These are phyloP conservation scores for Drosophila atroscutellata DNA, from an alignment of 2,888 invertebrate species.

Conservation along the genomic window DNA sequence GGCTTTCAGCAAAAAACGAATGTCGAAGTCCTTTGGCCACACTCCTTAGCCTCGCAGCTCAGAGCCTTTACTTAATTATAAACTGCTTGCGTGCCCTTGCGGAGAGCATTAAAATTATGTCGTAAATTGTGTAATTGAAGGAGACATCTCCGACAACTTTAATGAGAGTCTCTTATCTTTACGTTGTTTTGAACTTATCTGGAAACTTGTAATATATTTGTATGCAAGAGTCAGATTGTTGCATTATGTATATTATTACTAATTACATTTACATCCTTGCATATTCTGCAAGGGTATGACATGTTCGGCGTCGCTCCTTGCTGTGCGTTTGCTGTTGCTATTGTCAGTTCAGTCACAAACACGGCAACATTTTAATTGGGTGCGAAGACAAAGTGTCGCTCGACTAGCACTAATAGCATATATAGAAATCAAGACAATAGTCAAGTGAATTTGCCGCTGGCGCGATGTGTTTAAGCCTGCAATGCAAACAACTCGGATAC, in stretches of 20 bases:
- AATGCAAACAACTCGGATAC: constrained; percentile 63
- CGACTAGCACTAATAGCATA: constrained; percentile 71
- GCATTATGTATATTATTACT: background rate
- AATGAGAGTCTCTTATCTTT: background rate
- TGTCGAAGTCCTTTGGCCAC: constrained; percentile 45
- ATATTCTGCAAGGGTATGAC: background rate
- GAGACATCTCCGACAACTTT: background rate
- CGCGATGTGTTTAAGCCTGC: constrained; percentile 62
- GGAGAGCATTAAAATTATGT: background rate
- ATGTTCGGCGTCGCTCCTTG: background rate
- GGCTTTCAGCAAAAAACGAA: constrained; percentile 43
- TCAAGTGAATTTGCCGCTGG: constrained; percentile 51
- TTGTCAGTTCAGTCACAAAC: constrained; percentile 20
- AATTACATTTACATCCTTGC: background rate
- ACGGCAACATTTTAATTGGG: constrained; percentile 71
- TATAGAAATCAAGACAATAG: constrained; percentile 65
- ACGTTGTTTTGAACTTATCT: background rate
- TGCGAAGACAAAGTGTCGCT: constrained; percentile 73
- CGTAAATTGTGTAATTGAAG: background rate
- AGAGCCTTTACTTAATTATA: constrained; percentile 67
- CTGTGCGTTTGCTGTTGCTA: constrained; percentile 33
- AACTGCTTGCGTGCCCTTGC: constrained; percentile 17
- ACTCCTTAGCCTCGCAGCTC: constrained; percentile 24
- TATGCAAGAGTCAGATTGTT: background rate
- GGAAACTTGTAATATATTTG: background rate